Evolutionary conservation across 35 echinoderm and acorn worm genomes (phyloP).

Genomic region (Patiria miniata): DNA sequence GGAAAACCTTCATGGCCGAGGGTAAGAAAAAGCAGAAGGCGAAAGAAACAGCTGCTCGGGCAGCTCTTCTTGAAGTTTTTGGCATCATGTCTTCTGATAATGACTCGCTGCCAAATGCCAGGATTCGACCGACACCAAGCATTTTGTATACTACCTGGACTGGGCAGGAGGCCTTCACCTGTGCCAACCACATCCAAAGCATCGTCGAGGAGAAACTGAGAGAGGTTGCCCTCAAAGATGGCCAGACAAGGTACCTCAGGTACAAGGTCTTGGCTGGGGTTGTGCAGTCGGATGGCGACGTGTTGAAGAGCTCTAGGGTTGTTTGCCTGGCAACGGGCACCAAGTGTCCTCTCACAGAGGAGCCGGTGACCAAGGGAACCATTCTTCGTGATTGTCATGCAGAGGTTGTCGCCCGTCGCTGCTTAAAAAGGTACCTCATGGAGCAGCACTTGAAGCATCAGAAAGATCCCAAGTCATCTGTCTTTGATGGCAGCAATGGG

Average conservation of each 20-base stretch:
- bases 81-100: slow-evolving; percentile 27
- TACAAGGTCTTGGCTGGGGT: slow-evolving; percentile 58
- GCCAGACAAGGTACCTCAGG: slow-evolving; percentile 34
- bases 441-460: slow-evolving; percentile 25
- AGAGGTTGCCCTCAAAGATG: slow-evolving; percentile 42
- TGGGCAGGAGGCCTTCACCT: neutral
- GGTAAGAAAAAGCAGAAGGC: slow-evolving; percentile 52
- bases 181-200: slow-evolving; percentile 45
- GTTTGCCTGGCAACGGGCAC: slow-evolving; percentile 52
- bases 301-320: slow-evolving; percentile 25
- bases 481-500: slow-evolving; percentile 33
- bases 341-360: slow-evolving; percentile 46
- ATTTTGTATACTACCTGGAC: neutral
- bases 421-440: slow-evolving; percentile 41
- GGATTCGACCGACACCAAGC: slow-evolving; percentile 35
- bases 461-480: neutral
- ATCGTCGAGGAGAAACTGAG: slow-evolving; percentile 31
- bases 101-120: neutral
- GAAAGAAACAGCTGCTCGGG: slow-evolving; percentile 36
- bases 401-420: slow-evolving; percentile 50
- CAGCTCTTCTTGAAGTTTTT: slow-evolving; percentile 39
- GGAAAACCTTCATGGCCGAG: slow-evolving; percentile 16
- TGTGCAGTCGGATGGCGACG: slow-evolving; percentile 37
- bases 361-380: slow-evolving; percentile 30
- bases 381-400: slow-evolving; percentile 56